Conservation (phyloP, 2,113 vertebrate species). For the Anoura caudifer region DNA sequence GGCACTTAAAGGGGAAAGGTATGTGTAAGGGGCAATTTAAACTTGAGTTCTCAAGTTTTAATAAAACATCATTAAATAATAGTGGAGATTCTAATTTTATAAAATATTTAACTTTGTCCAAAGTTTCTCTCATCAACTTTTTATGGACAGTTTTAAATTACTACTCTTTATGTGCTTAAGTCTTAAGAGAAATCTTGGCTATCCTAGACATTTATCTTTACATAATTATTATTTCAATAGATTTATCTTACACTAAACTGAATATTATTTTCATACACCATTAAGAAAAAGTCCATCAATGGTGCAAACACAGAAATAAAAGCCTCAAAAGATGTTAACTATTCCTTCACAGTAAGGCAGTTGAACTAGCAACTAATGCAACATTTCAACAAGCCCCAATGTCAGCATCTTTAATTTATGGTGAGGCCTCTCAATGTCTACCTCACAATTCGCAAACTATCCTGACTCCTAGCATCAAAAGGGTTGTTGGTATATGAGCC, state of each 20-base stretch:
- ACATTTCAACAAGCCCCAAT: neutral
- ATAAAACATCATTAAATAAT: neutral
- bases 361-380: neutral
- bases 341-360: constrained; percentile 8
- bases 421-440: neutral
- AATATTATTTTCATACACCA: constrained; percentile 50
- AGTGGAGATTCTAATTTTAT: neutral
- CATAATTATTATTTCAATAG: constrained; percentile 23
- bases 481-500: rapidly evolving
- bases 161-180: neutral
- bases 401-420: neutral
- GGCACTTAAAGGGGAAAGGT: neutral
- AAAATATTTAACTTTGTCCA: neutral
- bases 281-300: constrained; percentile 50
- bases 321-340: neutral
- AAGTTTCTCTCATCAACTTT: neutral
- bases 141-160: neutral
- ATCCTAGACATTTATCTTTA: constrained; percentile 20
- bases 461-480: neutral
- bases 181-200: constrained; percentile 22
- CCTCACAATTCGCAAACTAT: neutral
- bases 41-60: neutral
- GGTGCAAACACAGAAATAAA: constrained; percentile 37
- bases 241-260: constrained; percentile 41
- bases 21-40: neutral